Conservation (phyloP, 1,140 invertebrate species). For the Mercenaria mercenaria region DNA sequence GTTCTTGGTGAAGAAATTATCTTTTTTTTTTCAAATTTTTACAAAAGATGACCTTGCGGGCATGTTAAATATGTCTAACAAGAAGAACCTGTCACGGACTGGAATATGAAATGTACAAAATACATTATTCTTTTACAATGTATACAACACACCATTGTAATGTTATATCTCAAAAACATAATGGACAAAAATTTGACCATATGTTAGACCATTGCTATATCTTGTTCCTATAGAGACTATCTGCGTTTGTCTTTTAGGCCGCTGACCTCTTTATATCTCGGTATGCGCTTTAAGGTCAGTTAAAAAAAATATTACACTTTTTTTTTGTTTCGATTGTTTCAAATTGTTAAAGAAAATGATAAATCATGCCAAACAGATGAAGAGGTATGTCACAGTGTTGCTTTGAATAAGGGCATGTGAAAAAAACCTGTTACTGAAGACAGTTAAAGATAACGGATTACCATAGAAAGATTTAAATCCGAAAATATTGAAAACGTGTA, state of each 20-base stretch:
- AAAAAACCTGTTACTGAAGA: no score
- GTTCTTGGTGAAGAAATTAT: neutral
- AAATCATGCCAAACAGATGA: neutral
- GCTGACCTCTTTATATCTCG: neutral
- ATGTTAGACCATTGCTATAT: neutral
- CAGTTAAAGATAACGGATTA: no score
- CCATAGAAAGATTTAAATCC: no score
- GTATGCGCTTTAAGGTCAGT: neutral
- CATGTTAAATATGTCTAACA: neutral
- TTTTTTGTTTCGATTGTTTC: no score
- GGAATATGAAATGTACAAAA: neutral
- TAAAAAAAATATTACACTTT: neutral
- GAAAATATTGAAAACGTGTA: no score
- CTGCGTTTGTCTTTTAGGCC: neutral
- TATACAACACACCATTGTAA: neutral
- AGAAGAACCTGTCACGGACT: neutral
- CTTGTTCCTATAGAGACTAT: neutral
- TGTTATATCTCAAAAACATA: conserved; percentile 8
- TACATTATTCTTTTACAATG: neutral
- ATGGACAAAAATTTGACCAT: conserved; percentile 1
- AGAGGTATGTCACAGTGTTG: no score
- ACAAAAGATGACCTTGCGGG: neutral
- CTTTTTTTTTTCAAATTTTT: neutral
- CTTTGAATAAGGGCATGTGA: no score
- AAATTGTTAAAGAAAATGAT: no score